phyloP scores from a whole-genome alignment of 2,888 invertebrate genomes.

The Hypsopygia costalis region DNA sequence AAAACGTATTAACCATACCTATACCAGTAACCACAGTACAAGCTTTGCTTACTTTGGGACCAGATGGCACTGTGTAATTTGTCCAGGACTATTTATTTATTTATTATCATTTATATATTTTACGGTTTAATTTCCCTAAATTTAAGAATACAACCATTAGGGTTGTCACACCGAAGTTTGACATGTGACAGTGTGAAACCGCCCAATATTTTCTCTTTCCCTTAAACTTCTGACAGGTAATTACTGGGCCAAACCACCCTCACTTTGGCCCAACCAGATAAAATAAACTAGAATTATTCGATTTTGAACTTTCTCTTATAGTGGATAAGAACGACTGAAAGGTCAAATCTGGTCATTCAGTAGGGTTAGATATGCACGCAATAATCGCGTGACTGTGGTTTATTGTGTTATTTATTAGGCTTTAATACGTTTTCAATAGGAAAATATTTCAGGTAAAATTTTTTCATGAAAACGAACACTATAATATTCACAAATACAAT shows the following conservation, averaged over 20 bases:
- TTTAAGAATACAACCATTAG: slow-evolving; percentile 12
- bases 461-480: background rate
- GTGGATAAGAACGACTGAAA: background rate
- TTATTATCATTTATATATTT: too few relatives aligned
- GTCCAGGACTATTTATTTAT: too few relatives aligned
- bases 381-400: slow-evolving; percentile 24
- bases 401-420: slow-evolving; percentile 26
- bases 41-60: too few relatives aligned
- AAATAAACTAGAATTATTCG: background rate
- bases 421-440: slow-evolving; percentile 24
- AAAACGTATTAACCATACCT: too few relatives aligned
- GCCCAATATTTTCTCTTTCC: slow-evolving; percentile 24
- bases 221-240: slow-evolving; percentile 30
- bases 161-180: slow-evolving; percentile 16
- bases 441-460: slow-evolving; percentile 15
- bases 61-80: too few relatives aligned
- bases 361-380: slow-evolving; percentile 17
- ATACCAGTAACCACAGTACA: too few relatives aligned
- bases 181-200: slow-evolving; percentile 26
- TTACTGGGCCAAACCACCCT: slow-evolving; percentile 19
- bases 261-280: slow-evolving; percentile 14
- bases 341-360: background rate
- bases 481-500: too few relatives aligned
- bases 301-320: slow-evolving; percentile 2
- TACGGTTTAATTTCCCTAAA: too few relatives aligned